Evolutionary conservation across 2,113 vertebrate species (phyloP), one percentile per base, ranked within the genome.

Genomic region (Petrocephalus microphthalmus): DNA sequence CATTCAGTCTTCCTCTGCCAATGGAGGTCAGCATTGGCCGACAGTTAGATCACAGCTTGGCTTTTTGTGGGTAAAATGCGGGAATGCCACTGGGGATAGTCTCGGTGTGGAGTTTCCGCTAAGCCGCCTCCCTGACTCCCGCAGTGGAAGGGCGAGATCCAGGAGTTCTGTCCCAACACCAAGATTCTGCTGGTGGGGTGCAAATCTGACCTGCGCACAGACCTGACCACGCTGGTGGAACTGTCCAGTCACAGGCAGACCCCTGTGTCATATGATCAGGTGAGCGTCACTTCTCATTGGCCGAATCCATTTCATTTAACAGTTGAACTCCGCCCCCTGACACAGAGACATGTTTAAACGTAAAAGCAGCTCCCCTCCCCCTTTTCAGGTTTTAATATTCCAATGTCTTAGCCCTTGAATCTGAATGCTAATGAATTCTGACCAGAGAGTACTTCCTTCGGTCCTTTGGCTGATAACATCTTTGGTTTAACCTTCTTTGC

Each of bases 141-240:
- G 0, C 57, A 98, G 97, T 98, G 97, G 97, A 97, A 97, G 94
- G 97, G 96, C 37, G 97, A 98, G 89, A 97, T 98, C 90, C 96
- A 97, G 90, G 97, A 98, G 89, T 97, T 97, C 64, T 98, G 97
- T 86, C 97, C 97, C 0, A 98, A 97, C 90, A 97, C 97, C 88
- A 98, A 98, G 93, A 96, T 97, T 94, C 95, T 98, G 0, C 90
- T 98, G 93, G 97, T 98, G 3, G 97, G 97, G 52, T 98, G 97
- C 93, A 98, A 98, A 91, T 97, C 97, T 0, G 97, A 98, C 88
- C 95, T 98, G 22, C 95, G 97, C 82, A 96, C 97, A 0, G 97
- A 98, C 2, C 96, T 98, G 20, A 97, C 95, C 89, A 98, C 96
- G 0, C 91, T 97, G 87, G 96, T 97, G 82, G 96, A 97, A 60